Percentiles rank a stretch among this genome's conserved stretches.
These are phyloP conservation scores for Myiotriccus ornatus DNA, from an alignment of 2,797 vertebrate genomes.

Conservation along the genomic window DNA sequence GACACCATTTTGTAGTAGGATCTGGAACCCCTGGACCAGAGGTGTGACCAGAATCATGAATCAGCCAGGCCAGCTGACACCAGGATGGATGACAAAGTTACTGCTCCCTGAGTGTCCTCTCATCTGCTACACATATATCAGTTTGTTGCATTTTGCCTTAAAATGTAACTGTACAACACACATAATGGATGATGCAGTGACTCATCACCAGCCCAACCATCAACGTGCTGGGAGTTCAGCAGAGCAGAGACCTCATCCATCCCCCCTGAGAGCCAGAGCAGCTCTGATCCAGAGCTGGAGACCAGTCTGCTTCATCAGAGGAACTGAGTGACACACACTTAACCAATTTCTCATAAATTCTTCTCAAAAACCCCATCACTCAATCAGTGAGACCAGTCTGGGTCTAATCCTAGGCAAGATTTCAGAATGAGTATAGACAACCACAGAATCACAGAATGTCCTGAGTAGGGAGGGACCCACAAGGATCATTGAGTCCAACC, in stretches of 20 bases:
- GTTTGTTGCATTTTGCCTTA: not conserved
- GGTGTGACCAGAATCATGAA: not conserved
- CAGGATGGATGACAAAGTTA: not conserved
- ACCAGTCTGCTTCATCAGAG: not conserved
- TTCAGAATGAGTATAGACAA: not conserved
- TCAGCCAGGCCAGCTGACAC: not conserved
- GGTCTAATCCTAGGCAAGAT: not conserved
- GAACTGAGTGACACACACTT: not conserved
- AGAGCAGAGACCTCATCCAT: not conserved
- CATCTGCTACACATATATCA: not conserved
- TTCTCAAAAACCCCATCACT: not conserved
- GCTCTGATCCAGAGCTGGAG: not conserved
- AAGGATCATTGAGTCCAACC: rapidly evolving
- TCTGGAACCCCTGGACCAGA: not conserved
- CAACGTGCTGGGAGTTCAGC: not conserved
- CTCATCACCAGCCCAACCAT: not conserved
- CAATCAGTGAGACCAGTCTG: not conserved
- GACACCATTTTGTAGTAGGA: not conserved
- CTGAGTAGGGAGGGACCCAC: not conserved
- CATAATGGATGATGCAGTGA: not conserved
- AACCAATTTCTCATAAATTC: not conserved
- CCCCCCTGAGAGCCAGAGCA: not conserved
- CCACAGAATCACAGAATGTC: not conserved
- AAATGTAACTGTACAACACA: not conserved
- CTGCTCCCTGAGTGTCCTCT: not conserved